These are phyloP conservation scores for Columba janthina DNA, from an alignment of 2,113 vertebrate genomes.

Conservation along the genomic window DNA sequence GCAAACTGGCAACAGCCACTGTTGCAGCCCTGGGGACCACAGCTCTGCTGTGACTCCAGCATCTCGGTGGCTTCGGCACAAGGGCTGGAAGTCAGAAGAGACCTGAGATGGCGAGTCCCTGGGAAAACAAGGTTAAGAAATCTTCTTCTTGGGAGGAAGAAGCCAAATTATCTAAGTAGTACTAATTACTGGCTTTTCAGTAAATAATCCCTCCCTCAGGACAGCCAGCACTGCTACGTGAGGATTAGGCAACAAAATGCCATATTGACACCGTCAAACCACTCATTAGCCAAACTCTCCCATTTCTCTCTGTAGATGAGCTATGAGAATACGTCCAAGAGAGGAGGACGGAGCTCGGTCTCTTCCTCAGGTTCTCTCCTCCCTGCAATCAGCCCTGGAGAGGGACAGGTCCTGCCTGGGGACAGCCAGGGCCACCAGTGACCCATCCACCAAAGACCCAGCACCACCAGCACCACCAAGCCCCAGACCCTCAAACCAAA, in stretches of 20 bases:
- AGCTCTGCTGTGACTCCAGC: not conserved
- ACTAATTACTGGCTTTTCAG: not conserved
- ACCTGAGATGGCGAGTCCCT: not conserved
- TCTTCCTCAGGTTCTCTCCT: not conserved
- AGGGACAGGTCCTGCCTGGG: not conserved
- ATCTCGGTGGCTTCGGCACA: not conserved
- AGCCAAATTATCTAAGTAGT: not conserved
- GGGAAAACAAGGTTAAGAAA: not conserved
- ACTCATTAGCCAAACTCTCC: not conserved
- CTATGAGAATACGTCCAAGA: not conserved
- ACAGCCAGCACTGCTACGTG: not conserved
- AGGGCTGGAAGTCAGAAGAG: not conserved
- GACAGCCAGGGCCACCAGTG: not conserved
- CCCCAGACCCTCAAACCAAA: fast-evolving
- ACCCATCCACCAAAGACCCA: not conserved
- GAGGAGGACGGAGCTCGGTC: fast-evolving
- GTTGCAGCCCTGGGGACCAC: not conserved
- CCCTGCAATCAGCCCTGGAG: not conserved
- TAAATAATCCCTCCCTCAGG: not conserved
- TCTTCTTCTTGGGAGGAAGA: not conserved
- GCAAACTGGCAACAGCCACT: not conserved
- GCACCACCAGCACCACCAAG: not conserved
- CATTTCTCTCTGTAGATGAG: not conserved
- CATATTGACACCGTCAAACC: not conserved
- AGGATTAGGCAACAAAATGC: not conserved